phyloP scores from a whole-genome alignment of 30 jellyfish, hydroid and myxozoan species.

The Chironex yamaguchii region DNA sequence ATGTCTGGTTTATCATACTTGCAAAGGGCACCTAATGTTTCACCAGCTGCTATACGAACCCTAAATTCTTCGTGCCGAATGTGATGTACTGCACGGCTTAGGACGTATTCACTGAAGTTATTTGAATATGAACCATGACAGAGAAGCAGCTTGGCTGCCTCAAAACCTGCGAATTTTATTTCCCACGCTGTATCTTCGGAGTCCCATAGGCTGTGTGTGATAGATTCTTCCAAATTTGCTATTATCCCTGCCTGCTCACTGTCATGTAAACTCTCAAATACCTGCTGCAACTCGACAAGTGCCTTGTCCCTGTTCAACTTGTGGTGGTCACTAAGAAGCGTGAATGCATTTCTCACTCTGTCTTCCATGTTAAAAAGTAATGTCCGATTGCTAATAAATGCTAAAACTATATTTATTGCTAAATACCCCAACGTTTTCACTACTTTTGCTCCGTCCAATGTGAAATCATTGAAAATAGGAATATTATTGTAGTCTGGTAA shows the following conservation, averaged over 20 bases:
- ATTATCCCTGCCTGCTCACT: neutral
- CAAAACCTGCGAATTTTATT: constrained; percentile 73
- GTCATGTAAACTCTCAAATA: neutral
- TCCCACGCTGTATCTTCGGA: constrained; percentile 77
- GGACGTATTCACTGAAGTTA: constrained; percentile 18
- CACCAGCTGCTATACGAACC: constrained; percentile 95
- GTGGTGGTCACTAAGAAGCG: constrained; percentile 87
- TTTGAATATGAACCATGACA: constrained; percentile 21
- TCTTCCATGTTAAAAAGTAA: too few species aligned
- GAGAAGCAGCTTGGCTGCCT: constrained; percentile 71
- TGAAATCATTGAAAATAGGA: too few species aligned
- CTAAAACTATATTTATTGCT: too few species aligned
- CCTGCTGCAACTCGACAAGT: constrained; percentile 2
- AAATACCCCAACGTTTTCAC: too few species aligned
- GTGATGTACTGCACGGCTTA: constrained; percentile 29
- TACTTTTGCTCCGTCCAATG: too few species aligned
- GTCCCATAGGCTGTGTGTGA: neutral
- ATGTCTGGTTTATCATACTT: constrained; percentile 59
- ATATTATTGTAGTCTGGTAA: too few species aligned
- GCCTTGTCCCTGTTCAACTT: constrained; percentile 93
- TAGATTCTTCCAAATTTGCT: neutral
- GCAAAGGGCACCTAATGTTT: constrained; percentile 89
- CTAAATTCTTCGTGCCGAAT: constrained; percentile 86
- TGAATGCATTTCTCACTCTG: constrained; percentile 32
- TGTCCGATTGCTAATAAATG: too few species aligned